Conservation (phyloP, 2,797 vertebrate species). For the Eleutherodactylus coqui region DNA sequence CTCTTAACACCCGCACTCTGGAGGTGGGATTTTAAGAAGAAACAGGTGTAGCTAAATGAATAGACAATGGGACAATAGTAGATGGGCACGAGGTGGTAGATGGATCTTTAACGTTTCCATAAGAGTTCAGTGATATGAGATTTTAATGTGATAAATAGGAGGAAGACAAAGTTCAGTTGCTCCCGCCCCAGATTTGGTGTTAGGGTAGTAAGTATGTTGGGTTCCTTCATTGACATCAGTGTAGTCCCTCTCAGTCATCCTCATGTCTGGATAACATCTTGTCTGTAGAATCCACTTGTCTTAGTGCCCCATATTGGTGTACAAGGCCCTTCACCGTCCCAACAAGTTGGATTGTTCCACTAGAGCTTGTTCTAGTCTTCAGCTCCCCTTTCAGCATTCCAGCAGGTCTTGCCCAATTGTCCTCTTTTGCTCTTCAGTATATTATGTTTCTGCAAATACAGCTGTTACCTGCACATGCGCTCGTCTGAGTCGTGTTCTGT, state of each 20-base stretch:
- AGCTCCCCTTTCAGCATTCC: background rate
- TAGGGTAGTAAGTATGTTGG: background rate
- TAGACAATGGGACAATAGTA: background rate
- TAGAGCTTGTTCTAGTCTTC: background rate
- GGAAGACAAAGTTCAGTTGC: background rate
- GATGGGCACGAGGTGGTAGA: background rate
- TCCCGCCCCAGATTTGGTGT: background rate
- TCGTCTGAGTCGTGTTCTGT: background rate
- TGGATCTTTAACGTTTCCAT: background rate
- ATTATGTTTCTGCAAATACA: conserved; percentile 7
- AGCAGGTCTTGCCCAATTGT: background rate
- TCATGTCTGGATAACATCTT: background rate
- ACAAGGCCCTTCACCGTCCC: background rate
- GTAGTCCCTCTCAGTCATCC: background rate
- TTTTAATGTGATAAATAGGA: background rate
- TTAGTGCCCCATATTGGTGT: background rate
- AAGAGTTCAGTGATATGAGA: background rate
- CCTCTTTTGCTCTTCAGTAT: background rate
- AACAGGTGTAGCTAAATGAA: background rate
- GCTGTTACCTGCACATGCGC: background rate
- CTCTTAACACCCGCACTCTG: too few species aligned
- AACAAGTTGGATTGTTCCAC: too few species aligned
- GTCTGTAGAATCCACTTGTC: background rate
- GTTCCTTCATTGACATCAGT: background rate
- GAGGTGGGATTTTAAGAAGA: background rate